Conservation (phyloP, 2,888 invertebrate species). For the Drosophila prostipennis region DNA sequence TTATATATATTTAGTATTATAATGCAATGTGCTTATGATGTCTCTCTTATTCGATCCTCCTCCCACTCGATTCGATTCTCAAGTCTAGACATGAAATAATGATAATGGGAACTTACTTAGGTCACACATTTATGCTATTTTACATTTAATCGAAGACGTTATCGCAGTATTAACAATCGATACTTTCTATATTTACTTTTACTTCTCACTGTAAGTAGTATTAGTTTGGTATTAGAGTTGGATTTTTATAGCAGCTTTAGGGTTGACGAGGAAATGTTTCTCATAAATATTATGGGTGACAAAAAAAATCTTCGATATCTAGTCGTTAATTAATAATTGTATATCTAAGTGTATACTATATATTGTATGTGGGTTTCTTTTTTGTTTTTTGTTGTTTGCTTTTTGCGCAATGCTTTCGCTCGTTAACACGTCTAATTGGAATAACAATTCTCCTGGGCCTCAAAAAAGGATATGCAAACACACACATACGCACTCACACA, state of each 20-base stretch:
- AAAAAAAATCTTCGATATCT: conserved; percentile 26
- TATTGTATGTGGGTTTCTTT: not conserved
- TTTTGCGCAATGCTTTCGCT: conserved; percentile 5
- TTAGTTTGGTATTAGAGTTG: conserved; percentile 9
- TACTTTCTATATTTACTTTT: conserved; percentile 5
- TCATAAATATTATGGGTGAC: conserved; percentile 12
- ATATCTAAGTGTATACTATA: conserved; percentile 8
- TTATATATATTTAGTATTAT: conserved; percentile 28
- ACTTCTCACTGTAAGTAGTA: conserved; percentile 2
- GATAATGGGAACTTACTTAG: conserved; percentile 16
- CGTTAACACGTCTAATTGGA: conserved; percentile 35
- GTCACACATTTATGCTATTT: conserved; percentile 45
- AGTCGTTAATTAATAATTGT: conserved; percentile 2
- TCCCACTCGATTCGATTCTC: not conserved
- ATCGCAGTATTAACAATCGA: conserved; percentile 41
- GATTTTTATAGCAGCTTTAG: conserved; percentile 20
- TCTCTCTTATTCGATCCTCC: not conserved
- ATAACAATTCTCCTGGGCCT: conserved; percentile 22
- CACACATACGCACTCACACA: not conserved
- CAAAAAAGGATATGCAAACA: conserved; percentile 7
- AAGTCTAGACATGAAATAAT: conserved; percentile 17
- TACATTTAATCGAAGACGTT: conserved; percentile 36
- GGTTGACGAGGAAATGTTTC: conserved; percentile 1
- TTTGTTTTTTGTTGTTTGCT: not conserved
- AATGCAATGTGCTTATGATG: conserved; percentile 35